Base-by-base conservation (phyloP, 2,888 invertebrate genomes). In the Apamea anceps region DNA sequence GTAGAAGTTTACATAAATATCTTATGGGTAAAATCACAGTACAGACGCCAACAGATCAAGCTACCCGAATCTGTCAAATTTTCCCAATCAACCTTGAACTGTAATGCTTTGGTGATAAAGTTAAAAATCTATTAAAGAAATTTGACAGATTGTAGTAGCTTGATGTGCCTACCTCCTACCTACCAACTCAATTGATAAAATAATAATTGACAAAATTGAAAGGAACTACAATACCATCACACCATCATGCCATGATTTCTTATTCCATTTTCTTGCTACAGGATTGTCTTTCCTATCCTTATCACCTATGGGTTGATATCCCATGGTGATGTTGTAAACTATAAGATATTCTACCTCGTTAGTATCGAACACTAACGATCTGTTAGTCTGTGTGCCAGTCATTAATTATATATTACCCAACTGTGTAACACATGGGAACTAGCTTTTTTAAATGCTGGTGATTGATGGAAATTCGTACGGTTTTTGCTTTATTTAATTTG, bases 321-420 rank as follows among this genome's bases (percentile, higher is more conserved):
- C 12, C 28, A 51, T 28, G 0, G 0, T 10, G 15, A 74, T 77
- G 65, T 71, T 18, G 66, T 57, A 72, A 84, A 18, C 0, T 8
- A 37, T 37, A 28, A 74, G 21, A 65, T 60, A 77, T 67, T 70
- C 2, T 71, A 54, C 32, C 48, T 68, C n/a, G 51, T 68, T 67
- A 45, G 48, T 86, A 70, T 66, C 28, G 5, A 76, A 42, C 15
- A 32, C 54, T 75, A 84, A 71, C 66, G 80, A 80, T 79, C 71
- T 5, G 13, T 72, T 13, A 71, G 73, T 75, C 76, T 80, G 80
- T 85, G 18, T 85, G 80, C 62, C 80, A 68, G 45, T 72, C 37
- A 72, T 79, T 84, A 79, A 72, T 79, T 84, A 79, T 76, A 42
- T 72, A 62, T 84, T 80, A 75, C 66, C 37, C 66, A 87, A 85